Evolutionary conservation across 2,113 vertebrate genomes (phyloP), one percentile per base, ranked within the genome.

Genomic region (Oreochromis niloticus): DNA sequence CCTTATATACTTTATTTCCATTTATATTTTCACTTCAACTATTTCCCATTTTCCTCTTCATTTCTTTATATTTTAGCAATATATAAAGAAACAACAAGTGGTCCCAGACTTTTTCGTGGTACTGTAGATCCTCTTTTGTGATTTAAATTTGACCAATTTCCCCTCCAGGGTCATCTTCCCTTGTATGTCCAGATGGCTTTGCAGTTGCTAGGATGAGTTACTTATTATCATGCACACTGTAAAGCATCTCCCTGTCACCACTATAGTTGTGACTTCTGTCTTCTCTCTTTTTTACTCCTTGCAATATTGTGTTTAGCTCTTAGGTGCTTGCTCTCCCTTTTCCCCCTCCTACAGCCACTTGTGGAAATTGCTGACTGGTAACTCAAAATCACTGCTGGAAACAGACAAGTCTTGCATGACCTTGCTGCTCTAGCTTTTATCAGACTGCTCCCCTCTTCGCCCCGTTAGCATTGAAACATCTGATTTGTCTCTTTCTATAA

Each of bases 281-380:
- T 55, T 73, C 27, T 73, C 52, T 87, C 24, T 17, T 61, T 68
- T 88, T 36, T 34, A 80, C 19, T 83, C 39, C n/a, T 57, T 17
- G 6, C 32, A 41, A 73, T 71, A 39, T 82, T 88, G 41, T 90
- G 66, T 87, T 85, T 85, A 5, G 2, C 61, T 89, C 46, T 71
- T 78, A 66, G 11, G 66, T 87, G 36, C 39, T 22, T 24, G 19
- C 14, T 43, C 50, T 87, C 81, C 50, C 85, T 88, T 56, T 16
- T n/a, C 3, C 4, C 24, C 17, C 56, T 68, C 61, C 17, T 36
- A 52, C 14, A 8, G 41, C 82, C 32, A 17, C 85, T 88, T 86
- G 66, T 85, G 79, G 82, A 94, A 93, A 94, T 92, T 84, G 87
- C 66, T 61, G 80, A 84, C 91, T 88, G 81, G 91, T 94, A 91